These are phyloP conservation scores for Dendropsophus ebraccatus DNA, from an alignment of 2,113 vertebrate genomes.

Conservation along the genomic window DNA sequence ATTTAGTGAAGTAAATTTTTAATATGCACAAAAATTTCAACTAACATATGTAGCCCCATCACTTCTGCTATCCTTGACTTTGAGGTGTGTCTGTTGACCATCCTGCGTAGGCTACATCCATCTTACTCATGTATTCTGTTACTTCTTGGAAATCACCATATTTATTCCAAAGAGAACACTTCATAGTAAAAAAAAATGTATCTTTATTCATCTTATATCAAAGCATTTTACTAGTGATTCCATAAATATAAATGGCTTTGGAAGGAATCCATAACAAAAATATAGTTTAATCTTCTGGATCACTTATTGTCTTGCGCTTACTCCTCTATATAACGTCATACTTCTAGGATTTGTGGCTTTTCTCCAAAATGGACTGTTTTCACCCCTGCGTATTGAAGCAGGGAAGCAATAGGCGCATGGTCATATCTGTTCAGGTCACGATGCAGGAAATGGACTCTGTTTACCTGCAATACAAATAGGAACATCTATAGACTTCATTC, in stretches of 20 bases:
- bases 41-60: too few relatives aligned
- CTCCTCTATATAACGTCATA: constrained; percentile 68
- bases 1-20: too few relatives aligned
- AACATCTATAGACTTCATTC: constrained; percentile 49
- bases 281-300: background rate
- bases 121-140: too few relatives aligned
- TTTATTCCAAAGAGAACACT: background rate
- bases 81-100: background rate
- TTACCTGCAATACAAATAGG: constrained; percentile 74
- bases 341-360: constrained; percentile 76
- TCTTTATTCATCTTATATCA: background rate
- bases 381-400: constrained; percentile 87
- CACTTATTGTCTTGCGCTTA: background rate
- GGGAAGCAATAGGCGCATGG: constrained; percentile 86
- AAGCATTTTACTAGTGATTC: background rate
- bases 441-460: constrained; percentile 83
- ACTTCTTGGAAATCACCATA: background rate
- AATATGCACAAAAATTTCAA: too few relatives aligned
- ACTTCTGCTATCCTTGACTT: background rate
- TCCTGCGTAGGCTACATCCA: background rate
- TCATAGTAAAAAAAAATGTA: constrained; percentile 4
- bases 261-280: background rate
- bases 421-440: constrained; percentile 87
- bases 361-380: constrained; percentile 79
- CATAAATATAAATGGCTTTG: background rate